Evolutionary conservation across 2,888 invertebrate species (phyloP).

Genomic region (Orchesella flavescens): DNA sequence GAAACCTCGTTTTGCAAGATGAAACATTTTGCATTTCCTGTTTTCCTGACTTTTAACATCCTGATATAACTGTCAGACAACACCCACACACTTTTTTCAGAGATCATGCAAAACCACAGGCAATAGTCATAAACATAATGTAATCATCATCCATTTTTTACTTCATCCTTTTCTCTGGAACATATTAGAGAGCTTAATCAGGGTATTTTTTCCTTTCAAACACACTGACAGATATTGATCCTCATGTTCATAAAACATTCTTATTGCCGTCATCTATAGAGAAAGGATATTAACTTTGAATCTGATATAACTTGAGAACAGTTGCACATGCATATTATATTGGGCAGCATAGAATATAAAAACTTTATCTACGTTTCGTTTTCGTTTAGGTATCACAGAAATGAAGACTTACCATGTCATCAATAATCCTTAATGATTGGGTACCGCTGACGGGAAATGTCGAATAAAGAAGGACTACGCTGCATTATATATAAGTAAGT

Average conservation of each 20-base stretch:
- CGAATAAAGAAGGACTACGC: slow-evolving; percentile 29
- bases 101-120: slow-evolving; percentile 36
- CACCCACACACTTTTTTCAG: slow-evolving; percentile 35
- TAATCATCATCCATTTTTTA: slow-evolving; percentile 12
- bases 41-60: neutral
- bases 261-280: neutral
- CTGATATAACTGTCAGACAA: slow-evolving; percentile 36
- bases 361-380: neutral
- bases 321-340: no score
- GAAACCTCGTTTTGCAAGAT: neutral
- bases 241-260: slow-evolving; percentile 1
- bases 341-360: neutral
- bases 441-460: slow-evolving; percentile 52
- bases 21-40: slow-evolving; percentile 33
- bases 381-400: slow-evolving; percentile 5
- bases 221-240: slow-evolving; percentile 54
- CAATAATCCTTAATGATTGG: slow-evolving; percentile 58
- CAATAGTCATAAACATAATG: slow-evolving; percentile 16
- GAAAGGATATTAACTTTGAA: neutral
- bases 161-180: slow-evolving; percentile 25
- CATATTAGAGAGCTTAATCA: slow-evolving; percentile 42
- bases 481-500: neutral
- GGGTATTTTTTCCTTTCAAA: slow-evolving; percentile 40
- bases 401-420: slow-evolving; percentile 55
- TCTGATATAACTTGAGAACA: neutral